phyloP scores from a whole-genome alignment of 2,888 invertebrate species.

The Lasioglossum calceatum region DNA sequence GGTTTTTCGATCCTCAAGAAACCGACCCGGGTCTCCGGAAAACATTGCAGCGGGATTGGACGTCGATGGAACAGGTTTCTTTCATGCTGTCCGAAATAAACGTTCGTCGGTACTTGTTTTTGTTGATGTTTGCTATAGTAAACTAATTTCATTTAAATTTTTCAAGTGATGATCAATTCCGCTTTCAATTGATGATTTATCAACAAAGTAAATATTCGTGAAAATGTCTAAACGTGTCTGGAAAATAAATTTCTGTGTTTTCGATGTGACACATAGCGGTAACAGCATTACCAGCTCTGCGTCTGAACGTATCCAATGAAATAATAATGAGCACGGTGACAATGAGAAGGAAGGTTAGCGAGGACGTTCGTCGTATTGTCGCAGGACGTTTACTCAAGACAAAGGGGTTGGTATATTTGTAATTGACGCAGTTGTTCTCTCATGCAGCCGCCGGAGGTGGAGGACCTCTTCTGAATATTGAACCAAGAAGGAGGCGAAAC shows the following conservation, averaged over 20 bases:
- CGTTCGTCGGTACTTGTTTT: not conserved
- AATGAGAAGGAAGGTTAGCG: not conserved
- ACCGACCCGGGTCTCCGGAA: not conserved
- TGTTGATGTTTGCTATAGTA: not conserved
- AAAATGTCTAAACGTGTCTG: not conserved
- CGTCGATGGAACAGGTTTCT: not conserved
- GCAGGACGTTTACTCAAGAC: not conserved
- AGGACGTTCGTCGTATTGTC: not conserved
- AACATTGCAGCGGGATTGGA: not conserved
- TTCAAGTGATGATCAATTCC: too few relatives aligned
- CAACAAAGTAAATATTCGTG: too few relatives aligned
- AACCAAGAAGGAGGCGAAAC: constrained; percentile 38
- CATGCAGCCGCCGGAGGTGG: not conserved
- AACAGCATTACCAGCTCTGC: not conserved
- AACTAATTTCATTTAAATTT: too few relatives aligned
- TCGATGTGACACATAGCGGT: not conserved
- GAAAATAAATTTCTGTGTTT: not conserved
- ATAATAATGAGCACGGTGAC: not conserved
- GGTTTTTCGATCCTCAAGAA: not conserved
- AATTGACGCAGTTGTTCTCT: constrained; percentile 17
- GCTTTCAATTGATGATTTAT: too few relatives aligned
- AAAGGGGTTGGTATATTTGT: not conserved
- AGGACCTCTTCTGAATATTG: constrained; percentile 41
- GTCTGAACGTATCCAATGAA: not conserved
- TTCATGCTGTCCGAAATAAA: not conserved